A percentile compares a stretch with the other conserved stretches of the same genome.
Evolutionary conservation across 2,113 vertebrate species (phyloP).

Genomic region (Poeciliopsis turrubarensis): DNA sequence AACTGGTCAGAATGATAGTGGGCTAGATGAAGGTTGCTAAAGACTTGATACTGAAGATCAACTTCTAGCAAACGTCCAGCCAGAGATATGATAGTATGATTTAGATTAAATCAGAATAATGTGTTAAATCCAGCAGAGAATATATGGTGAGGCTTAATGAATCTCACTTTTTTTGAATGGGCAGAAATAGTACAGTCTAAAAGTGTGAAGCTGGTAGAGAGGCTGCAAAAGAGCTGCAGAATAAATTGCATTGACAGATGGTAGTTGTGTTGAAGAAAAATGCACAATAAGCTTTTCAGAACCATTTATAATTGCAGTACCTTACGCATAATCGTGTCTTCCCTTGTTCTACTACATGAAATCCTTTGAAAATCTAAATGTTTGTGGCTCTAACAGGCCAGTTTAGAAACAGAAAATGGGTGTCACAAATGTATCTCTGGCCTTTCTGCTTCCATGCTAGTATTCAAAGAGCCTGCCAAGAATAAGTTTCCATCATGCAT

Average conservation of each 20-base stretch:
- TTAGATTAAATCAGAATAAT: too few relatives aligned
- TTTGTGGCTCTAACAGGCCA: background rate
- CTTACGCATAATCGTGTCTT: background rate
- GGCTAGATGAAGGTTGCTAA: too few relatives aligned
- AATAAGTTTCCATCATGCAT: conserved; percentile 12
- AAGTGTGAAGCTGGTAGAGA: background rate
- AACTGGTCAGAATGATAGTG: too few relatives aligned
- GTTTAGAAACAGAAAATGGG: background rate
- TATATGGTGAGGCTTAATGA: background rate
- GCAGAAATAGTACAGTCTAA: background rate
- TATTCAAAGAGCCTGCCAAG: conserved; percentile 23
- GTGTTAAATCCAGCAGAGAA: background rate
- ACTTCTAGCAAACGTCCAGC: background rate
- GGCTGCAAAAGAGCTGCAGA: background rate
- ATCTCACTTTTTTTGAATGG: background rate
- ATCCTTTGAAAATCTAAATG: background rate
- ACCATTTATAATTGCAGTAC: background rate
- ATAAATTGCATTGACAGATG: background rate
- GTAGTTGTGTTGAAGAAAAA: background rate
- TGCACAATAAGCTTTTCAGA: background rate
- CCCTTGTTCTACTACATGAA: background rate
- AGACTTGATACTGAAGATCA: too few relatives aligned
- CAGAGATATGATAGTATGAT: background rate
- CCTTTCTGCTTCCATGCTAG: conserved; percentile 8
- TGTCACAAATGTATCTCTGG: conserved; percentile 12